Conservation (phyloP, 2,113 vertebrate species). For the Bettongia penicillata region DNA sequence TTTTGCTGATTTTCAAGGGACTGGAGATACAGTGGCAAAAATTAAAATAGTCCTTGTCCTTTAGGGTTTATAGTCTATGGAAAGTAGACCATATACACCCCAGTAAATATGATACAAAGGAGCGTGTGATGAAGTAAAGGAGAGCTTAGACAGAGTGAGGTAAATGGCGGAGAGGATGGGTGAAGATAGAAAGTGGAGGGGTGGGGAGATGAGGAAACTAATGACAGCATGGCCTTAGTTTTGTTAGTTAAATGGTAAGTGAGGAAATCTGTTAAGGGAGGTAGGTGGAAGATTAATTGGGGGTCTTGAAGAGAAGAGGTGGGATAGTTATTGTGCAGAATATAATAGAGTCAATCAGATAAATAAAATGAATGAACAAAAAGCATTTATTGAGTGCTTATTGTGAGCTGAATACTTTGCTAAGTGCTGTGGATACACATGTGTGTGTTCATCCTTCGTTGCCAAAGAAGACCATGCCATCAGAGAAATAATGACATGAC, state of each 20-base stretch:
- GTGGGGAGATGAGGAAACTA: background rate
- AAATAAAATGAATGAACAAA: background rate
- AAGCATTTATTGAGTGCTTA: background rate
- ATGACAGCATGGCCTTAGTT: background rate
- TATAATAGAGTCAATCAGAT: background rate
- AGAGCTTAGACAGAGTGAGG: background rate
- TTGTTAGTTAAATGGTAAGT: background rate
- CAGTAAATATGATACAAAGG: background rate
- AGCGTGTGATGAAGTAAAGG: background rate
- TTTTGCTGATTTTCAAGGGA: rapidly evolving
- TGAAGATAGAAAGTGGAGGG: no score
- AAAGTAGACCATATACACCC: background rate
- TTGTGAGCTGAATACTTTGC: background rate
- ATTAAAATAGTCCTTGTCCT: background rate
- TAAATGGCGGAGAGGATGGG: background rate
- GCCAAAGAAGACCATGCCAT: no score
- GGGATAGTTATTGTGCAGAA: background rate
- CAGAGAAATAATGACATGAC: no score
- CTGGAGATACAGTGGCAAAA: background rate
- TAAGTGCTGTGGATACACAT: background rate
- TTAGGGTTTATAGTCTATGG: background rate
- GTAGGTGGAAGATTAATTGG: background rate
- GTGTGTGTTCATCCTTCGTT: no score
- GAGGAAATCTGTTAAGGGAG: background rate
- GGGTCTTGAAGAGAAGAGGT: background rate